Base-by-base conservation (phyloP, 2,888 invertebrate genomes). In the Chrysomela aeneicollis region DNA sequence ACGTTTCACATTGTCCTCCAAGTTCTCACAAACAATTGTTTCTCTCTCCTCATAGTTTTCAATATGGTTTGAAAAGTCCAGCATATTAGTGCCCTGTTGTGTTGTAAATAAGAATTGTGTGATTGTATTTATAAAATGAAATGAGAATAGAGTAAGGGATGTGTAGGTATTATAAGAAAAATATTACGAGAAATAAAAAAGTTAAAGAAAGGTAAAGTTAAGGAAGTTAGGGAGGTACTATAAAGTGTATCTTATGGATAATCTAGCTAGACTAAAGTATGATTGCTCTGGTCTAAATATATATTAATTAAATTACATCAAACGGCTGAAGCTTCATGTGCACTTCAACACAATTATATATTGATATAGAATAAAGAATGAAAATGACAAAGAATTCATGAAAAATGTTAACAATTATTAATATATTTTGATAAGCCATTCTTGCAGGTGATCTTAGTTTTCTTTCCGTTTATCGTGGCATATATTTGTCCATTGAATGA, bases 401-500 rank as follows among this genome's bases (percentile, higher is more conserved):
- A 51, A 5, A 22, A 12, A n/a, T n/a, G n/a, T n/a, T n/a, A n/a
- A n/a, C n/a, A n/a, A n/a, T n/a, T n/a, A n/a, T n/a, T n/a, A n/a
- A n/a, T n/a, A n/a, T n/a, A n/a, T n/a, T n/a, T n/a, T n/a, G n/a
- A n/a, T n/a, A n/a, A 35, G 35, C 12, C 12, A 10, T 35, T 10
- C 35, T 52, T 9, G 30, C 32, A 53, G 15, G 30, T 32, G 53
- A 53, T 17, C 30, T 32, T 53, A 5, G 18, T 53, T 30, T 32
- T 32, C 18, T 32, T 52, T 53, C 35, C 53, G 9, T 53, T 15
- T 53, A 17, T 32, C 18, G 30, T 9, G 18, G 17, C 18, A 50
- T 32, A 50, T 18, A 59, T 50, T 50, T 49, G 50, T 19, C 50
- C 59, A 49, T 59, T 50, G 21, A 1, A 49, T 30, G 59, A 49